Base-by-base conservation (phyloP, 2,113 vertebrate species). In the Zosterops hypoxanthus region DNA sequence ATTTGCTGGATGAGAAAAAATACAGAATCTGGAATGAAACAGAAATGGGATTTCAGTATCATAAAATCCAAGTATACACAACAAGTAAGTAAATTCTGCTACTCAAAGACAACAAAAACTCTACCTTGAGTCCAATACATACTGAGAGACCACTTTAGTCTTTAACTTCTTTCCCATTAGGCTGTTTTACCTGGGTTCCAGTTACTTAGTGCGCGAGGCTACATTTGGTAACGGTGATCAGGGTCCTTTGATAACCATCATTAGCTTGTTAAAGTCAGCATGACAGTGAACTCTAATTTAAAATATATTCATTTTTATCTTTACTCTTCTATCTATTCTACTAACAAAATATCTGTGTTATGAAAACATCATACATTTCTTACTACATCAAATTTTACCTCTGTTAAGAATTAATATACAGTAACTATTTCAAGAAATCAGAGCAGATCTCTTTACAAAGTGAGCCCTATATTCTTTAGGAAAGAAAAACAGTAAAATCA, bases 71-170 rank as follows among this genome's bases (percentile, higher is more conserved):
- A 34, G 44, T 11, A 41, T 34, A 52, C 3, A 39, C 36, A 79
- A 49, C 6, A 29, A 61, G 3, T 22, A 53, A 63, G 5, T 41
- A 60, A 89, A 60, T 31, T 55, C 42, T 81, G 12, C 33, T 56
- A 19, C 5, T 11, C 26, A 17, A 82, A 64, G 49, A 34, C 34
- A 76, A 50, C 4, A 86, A 47, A 94, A 15, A 64, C 21, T 11
- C 12, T 34, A 66, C 5, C 22, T 21, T 53, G 18, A 82, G 14
- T 19, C 12, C 14, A 24, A 2, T 2, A 65, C 5, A 28, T 44
- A 52, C 12, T n/a, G 16, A 42, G 15, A 55, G 2, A 50, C 4
- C 8, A 72, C 0, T 0, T 0, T 68, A 13, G 19, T 65, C 28
- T 25, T 68, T 42, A 47, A 47, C 50, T 86, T 65, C 21, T 55